phyloP scores from a whole-genome alignment of 2,797 vertebrate species.

The Pogonophryne albipinna region DNA sequence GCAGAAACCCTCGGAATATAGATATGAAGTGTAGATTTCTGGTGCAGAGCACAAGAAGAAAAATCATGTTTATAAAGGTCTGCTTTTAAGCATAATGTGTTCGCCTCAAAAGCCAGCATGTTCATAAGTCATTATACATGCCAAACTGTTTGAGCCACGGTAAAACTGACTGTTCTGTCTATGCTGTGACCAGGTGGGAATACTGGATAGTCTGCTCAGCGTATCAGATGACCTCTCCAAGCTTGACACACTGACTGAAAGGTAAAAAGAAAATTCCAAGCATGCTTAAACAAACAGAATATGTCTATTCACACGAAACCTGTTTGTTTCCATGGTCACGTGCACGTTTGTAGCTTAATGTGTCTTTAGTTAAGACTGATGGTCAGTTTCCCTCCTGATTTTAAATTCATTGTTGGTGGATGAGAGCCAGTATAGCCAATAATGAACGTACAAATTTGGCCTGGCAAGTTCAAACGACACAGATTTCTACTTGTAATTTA shows the following conservation, averaged over 20 bases:
- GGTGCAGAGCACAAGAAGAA: too few relatives aligned
- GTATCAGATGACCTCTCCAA: slow-evolving; percentile 93
- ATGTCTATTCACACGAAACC: background rate
- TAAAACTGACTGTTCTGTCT: slow-evolving; percentile 34
- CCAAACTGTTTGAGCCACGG: background rate
- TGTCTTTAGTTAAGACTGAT: slow-evolving; percentile 51
- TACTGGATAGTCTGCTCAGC: slow-evolving; percentile 92
- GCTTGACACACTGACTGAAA: slow-evolving; percentile 92
- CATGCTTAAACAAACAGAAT: background rate
- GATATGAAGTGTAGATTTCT: too few relatives aligned
- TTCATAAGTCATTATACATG: background rate
- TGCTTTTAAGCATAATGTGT: too few relatives aligned
- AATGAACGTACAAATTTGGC: background rate
- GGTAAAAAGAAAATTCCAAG: slow-evolving; percentile 75
- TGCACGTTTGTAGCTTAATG: slow-evolving; percentile 7
- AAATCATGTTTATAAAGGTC: too few relatives aligned
- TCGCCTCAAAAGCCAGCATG: background rate
- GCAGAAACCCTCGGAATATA: too few relatives aligned
- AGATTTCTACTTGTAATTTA: background rate
- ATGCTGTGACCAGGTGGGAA: slow-evolving; percentile 88
- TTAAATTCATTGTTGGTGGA: slow-evolving; percentile 60
- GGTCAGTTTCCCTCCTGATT: slow-evolving; percentile 66
- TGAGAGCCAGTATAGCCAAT: slow-evolving; percentile 26
- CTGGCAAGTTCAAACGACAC: background rate
- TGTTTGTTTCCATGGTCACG: background rate